These are phyloP conservation scores for Xerus rutilus DNA, from an alignment of 2,797 vertebrate genomes.

Conservation along the genomic window DNA sequence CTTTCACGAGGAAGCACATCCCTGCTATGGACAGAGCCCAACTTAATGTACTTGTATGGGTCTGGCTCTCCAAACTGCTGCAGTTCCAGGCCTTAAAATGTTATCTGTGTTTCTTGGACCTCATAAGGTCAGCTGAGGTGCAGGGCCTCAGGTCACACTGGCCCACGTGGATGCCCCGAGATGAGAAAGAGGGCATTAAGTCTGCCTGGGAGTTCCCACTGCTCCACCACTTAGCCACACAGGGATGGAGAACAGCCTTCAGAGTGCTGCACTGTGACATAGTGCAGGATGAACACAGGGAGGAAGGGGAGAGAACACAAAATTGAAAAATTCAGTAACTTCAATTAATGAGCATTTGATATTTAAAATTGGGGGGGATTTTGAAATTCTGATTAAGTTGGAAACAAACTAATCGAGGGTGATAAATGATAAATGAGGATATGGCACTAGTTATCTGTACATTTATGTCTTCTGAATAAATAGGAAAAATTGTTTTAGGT, in stretches of 20 bases:
- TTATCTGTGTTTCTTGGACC: neutral
- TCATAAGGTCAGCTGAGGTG: neutral
- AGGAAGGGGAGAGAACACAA: neutral
- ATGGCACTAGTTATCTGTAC: neutral
- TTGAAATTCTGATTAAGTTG: neutral
- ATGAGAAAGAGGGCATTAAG: neutral
- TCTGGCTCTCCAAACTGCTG: neutral
- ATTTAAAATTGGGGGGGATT: neutral
- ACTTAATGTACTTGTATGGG: neutral
- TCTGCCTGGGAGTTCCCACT: neutral
- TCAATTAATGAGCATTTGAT: neutral
- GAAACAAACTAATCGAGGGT: neutral
- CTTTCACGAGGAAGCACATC: neutral
- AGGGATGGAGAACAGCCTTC: fast-evolving
- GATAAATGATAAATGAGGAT: neutral
- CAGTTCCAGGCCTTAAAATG: neutral
- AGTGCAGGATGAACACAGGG: neutral
- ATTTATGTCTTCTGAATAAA: neutral
- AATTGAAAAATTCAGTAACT: neutral
- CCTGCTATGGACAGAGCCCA: neutral
- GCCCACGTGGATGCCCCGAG: fast-evolving
- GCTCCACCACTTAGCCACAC: fast-evolving
- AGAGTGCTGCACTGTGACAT: neutral
- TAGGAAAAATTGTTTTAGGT: neutral
- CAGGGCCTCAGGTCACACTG: neutral